These are phyloP conservation scores for Sebastes elongatus DNA, from an alignment of 2,797 vertebrate species.

Conservation along the genomic window DNA sequence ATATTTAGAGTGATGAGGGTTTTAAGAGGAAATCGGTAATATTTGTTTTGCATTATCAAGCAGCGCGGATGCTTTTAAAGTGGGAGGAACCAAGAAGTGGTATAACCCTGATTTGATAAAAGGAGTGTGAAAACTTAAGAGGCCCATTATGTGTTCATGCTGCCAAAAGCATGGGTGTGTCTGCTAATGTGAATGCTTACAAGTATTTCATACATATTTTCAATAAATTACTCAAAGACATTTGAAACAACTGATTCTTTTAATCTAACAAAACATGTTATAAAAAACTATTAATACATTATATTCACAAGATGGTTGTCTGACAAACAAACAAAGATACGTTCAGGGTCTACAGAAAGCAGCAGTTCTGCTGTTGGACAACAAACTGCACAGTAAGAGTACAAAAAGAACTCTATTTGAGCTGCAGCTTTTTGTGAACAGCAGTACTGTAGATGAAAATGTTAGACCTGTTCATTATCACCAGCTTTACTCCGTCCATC, in stretches of 20 bases:
- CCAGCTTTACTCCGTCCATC: constrained; percentile 90
- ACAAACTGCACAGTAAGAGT: neutral
- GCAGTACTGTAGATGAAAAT: constrained; percentile 5
- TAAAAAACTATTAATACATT: constrained; percentile 30
- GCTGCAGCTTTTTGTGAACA: neutral
- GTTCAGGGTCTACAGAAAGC: neutral
- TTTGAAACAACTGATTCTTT: constrained; percentile 42
- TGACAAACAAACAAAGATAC: neutral
- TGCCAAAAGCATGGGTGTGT: neutral
- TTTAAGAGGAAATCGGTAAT: neutral
- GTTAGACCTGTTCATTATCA: neutral
- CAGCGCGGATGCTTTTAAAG: neutral
- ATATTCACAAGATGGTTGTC: constrained; percentile 42
- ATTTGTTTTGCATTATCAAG: neutral
- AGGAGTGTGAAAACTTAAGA: neutral
- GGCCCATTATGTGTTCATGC: neutral
- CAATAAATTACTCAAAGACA: constrained; percentile 7
- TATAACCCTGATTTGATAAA: neutral
- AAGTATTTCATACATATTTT: neutral
- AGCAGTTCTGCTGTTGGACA: constrained; percentile 1
- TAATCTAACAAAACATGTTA: constrained; percentile 52
- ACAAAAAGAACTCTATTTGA: neutral
- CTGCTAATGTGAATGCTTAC: neutral
- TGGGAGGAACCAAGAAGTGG: neutral
- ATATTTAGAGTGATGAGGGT: neutral